Base-by-base conservation (phyloP, 2,888 invertebrate genomes). In the Idaea dimidiata region DNA sequence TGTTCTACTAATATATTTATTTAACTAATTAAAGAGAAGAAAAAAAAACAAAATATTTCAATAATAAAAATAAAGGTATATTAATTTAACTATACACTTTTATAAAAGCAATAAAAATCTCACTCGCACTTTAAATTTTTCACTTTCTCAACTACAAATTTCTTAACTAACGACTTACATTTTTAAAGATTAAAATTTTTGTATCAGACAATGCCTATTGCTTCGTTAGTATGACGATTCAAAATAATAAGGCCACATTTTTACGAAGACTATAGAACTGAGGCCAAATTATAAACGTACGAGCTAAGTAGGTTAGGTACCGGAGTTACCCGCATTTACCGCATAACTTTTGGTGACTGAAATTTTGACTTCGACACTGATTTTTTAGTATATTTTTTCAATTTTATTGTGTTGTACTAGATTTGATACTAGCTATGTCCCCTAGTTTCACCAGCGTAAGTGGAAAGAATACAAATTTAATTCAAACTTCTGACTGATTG, bases 241-340 rank as follows among this genome's bases (percentile, higher is more conserved):
- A 73, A 81, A 82, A 84, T 81, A 68, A 83, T 88, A 89, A 89
- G 88, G 89, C 88, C 86, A 84, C 88, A 78, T 79, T 79, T 43
- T 43, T 43, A 43, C 8, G 43, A 43, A 43, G 43, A 43, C 43
- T 71, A 81, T 14, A 8, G 43, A 43, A 43, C 43, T 43, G 43
- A 43, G 43, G 43, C 43, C 43, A 43, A 43, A 43, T 43, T 43
- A 43, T 43, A 43, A 43, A 43, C 43, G 2, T 43, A 10, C 7
- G 7, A 5, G 24, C 24, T 24, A 24, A 24, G 43, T 2, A 43
- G 8, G 14, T 14, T 10, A 14, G 43, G 43, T 43, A 43, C 8
- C 43, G 14, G 43, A 3, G 2, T 43, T 10, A 43, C 14, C 8
- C 43, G 24, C 24, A 24, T 24, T 24, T 24, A 24, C 24, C 24